These are phyloP conservation scores for Brenthis daphne DNA, from an alignment of 2,888 invertebrate genomes.

Conservation along the genomic window DNA sequence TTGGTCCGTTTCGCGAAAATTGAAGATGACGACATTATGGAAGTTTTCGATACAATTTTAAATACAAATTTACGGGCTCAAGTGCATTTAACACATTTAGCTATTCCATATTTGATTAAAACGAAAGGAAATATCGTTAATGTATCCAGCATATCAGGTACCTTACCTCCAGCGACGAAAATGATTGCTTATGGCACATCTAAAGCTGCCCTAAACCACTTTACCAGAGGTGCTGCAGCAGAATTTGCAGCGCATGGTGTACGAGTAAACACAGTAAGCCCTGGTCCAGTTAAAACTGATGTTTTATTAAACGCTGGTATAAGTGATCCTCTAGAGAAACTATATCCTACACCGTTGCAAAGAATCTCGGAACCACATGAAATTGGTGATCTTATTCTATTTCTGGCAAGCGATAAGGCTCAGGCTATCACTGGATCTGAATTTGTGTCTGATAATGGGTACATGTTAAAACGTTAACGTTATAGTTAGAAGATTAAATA, in stretches of 20 bases:
- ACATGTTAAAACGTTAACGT: background rate
- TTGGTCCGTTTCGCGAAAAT: constrained; percentile 27
- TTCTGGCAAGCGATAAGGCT: constrained; percentile 44
- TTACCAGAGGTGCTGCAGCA: constrained; percentile 86
- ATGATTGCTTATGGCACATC: constrained; percentile 83
- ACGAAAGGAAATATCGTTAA: constrained; percentile 54
- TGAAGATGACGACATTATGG: constrained; percentile 32
- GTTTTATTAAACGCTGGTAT: constrained; percentile 63
- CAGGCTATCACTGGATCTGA: constrained; percentile 43
- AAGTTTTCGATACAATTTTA: constrained; percentile 47
- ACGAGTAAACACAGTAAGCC: constrained; percentile 87
- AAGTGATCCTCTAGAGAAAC: constrained; percentile 57
- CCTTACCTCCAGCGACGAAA: background rate
- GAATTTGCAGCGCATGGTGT: constrained; percentile 82
- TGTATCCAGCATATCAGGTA: constrained; percentile 47
- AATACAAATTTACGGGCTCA: constrained; percentile 48
- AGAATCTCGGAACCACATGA: constrained; percentile 43
- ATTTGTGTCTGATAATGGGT: constrained; percentile 41
- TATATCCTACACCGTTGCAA: constrained; percentile 39
- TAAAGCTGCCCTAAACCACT: constrained; percentile 89
- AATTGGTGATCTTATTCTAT: constrained; percentile 44
- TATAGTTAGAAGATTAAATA: background rate
- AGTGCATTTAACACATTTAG: constrained; percentile 45
- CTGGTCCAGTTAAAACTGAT: constrained; percentile 84
- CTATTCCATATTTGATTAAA: constrained; percentile 47